Base-by-base conservation (phyloP, 1,140 invertebrate species). In the Cylas formicarius region DNA sequence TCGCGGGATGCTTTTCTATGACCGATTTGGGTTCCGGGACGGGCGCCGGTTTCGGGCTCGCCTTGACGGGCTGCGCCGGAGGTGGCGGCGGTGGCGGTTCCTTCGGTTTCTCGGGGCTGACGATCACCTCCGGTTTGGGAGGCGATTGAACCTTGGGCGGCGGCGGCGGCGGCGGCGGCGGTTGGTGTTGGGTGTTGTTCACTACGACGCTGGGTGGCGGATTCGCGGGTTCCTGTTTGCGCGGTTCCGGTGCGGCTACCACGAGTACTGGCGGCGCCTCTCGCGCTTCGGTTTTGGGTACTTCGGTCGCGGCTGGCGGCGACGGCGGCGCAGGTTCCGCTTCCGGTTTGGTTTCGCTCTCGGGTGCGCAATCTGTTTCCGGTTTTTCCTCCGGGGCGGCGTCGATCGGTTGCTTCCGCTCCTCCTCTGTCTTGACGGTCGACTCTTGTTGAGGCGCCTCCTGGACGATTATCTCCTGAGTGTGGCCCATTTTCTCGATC, bases 401-500 rank as follows among this genome's bases (percentile, higher is more conserved):
- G 7, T 31, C 18, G 13, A 31, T 6, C 11, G 5, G 29, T 31
- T 13, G n/a, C 6, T 32, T 18, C 17, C 5, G 36, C 17, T 13
- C 38, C 13, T 44, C 19, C 18, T 36, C 32, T 20, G 29, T 18
- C n/a, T 43, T 31, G 13, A 17, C 13, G 2, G 28, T 19, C 17
- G 13, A 2, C 2, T 21, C 22, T 8, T 35, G 17, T 21, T 35
- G 11, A 18, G 33, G 11, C 1, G 9, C n/a, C 17, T 39, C 2
- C 5, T 28, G 24, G 26, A 41, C 45, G 29, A 48, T 48, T 16
- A 48, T 41, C 19, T 23, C 20, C 11, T 49, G 42, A 20, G 33
- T 31, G 14, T 54, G 44, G 3, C 50, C 52, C 23, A 55, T 38
- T 20, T 54, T 56, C 35, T 58, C 57, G 17, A 58, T 54, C 19